Conservation (phyloP, 2,888 invertebrate genomes). For the Schizotus pectinicornis region DNA sequence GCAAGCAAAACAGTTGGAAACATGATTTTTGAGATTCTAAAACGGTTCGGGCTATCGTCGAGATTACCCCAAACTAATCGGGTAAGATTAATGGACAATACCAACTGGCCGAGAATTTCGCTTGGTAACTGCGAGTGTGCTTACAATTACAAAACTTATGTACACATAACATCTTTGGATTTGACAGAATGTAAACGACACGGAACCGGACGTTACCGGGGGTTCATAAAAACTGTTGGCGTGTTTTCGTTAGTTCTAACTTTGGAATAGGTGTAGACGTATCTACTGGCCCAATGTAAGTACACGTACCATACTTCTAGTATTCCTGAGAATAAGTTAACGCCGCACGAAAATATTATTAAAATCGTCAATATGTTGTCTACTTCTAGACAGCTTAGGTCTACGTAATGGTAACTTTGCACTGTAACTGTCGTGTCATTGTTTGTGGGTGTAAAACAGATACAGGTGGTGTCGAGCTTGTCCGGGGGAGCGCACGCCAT, state of each 20-base stretch:
- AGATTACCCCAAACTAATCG: too few relatives aligned
- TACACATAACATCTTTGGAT: slow-evolving; percentile 17
- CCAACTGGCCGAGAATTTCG: too few relatives aligned
- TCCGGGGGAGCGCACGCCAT: slow-evolving; percentile 56
- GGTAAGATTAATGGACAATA: too few relatives aligned
- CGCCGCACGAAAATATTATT: slow-evolving; percentile 53
- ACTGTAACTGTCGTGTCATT: slow-evolving; percentile 33
- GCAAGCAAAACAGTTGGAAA: too few relatives aligned
- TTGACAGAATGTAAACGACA: neutral
- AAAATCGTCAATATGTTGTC: slow-evolving; percentile 54
- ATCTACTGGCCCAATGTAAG: slow-evolving; percentile 58
- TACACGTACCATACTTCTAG: slow-evolving; percentile 58
- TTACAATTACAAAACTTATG: neutral
- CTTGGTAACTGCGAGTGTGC: too few relatives aligned
- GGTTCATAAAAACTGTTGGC: slow-evolving; percentile 23
- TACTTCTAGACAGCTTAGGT: slow-evolving; percentile 59
- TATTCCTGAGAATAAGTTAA: slow-evolving; percentile 55
- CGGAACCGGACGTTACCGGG: slow-evolving; percentile 17
- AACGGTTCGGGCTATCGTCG: too few relatives aligned
- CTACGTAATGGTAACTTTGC: slow-evolving; percentile 56
- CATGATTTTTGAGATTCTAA: too few relatives aligned
- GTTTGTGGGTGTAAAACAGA: slow-evolving; percentile 48
- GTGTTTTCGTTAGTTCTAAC: slow-evolving; percentile 42
- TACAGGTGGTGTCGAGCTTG: slow-evolving; percentile 55
- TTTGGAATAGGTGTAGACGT: slow-evolving; percentile 53